Conservation (phyloP, 2,113 vertebrate species). For the Colaptes auratus region DNA sequence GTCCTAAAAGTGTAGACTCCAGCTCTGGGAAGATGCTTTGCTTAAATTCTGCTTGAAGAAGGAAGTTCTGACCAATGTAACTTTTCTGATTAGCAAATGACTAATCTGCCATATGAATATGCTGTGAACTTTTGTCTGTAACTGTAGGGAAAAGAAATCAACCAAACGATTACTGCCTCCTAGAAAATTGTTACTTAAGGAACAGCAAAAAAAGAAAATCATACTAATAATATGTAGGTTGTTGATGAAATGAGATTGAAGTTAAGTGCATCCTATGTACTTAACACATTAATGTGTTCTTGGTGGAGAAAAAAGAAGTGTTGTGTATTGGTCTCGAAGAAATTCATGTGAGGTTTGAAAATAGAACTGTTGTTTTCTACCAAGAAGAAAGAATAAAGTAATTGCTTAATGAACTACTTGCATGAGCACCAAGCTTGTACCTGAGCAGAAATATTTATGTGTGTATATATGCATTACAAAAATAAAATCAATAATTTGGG, state of each 20-base stretch:
- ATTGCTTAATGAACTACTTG: background rate
- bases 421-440: background rate
- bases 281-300: background rate
- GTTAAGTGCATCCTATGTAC: background rate
- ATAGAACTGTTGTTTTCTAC: background rate
- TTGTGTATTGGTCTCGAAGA: background rate
- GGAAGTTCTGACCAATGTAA: background rate
- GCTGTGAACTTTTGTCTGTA: background rate
- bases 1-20: background rate
- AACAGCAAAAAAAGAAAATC: background rate
- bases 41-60: background rate
- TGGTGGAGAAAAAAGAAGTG: background rate
- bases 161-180: background rate
- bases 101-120: background rate
- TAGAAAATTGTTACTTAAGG: background rate
- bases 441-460: background rate
- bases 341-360: background rate
- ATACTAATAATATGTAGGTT: background rate
- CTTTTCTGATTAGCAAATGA: background rate
- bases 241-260: background rate
- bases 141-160: background rate
- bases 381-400: background rate
- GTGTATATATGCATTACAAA: background rate
- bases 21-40: background rate
- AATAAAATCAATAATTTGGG: background rate